Conservation (phyloP, 2,888 invertebrate species). For the Trachelus stipa region DNA sequence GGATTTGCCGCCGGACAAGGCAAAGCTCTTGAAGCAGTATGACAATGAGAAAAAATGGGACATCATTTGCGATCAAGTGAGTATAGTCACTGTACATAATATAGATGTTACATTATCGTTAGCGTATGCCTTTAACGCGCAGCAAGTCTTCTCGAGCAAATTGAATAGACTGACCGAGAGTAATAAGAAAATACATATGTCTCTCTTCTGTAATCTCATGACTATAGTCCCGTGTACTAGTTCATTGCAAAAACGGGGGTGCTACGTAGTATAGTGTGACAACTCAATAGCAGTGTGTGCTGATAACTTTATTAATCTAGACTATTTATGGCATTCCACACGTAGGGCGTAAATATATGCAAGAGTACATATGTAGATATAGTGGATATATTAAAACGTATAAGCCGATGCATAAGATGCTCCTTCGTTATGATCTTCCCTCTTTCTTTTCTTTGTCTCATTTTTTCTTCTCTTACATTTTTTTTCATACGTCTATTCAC, state of each 20-base stretch:
- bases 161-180: not conserved
- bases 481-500: too few species aligned
- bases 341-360: not conserved
- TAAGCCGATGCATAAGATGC: not conserved
- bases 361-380: not conserved
- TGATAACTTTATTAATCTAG: not conserved
- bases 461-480: not conserved
- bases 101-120: not conserved
- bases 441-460: too few species aligned
- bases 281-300: not conserved
- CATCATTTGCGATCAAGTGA: slow-evolving; percentile 98
- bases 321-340: not conserved
- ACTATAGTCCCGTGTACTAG: not conserved
- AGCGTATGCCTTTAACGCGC: not conserved
- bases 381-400: not conserved
- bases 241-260: not conserved
- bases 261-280: not conserved
- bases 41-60: slow-evolving; percentile 99
- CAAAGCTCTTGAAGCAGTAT: slow-evolving; percentile 93
- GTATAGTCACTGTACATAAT: slow-evolving; percentile 39
- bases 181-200: not conserved
- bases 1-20: slow-evolving; percentile 99
- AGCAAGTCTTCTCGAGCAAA: not conserved
- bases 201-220: not conserved
- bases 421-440: not conserved